Evolutionary conservation across 2,888 invertebrate species (phyloP), one percentile per base, ranked within the genome.

Genomic region (Labia minor): DNA sequence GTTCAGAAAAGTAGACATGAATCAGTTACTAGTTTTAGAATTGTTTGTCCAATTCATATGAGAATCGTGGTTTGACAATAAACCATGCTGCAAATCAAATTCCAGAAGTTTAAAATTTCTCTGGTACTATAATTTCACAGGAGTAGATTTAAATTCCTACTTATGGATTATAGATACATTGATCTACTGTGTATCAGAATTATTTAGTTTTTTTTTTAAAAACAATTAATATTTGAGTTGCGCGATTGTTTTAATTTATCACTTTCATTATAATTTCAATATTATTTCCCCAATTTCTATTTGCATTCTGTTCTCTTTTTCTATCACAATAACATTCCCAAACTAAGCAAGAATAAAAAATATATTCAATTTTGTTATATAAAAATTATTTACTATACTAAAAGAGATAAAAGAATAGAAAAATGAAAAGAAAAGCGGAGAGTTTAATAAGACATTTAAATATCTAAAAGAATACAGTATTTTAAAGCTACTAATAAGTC

Each of bases 291-390:
- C 49, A 49, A 8, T 49, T 49, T 16, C 16, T n/a, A 49, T 49
- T 49, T 49, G 49, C 49, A 49, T 49, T 49, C 49, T 49, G 49
- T 49, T 49, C 49, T 49, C 16, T 49, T 14, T 14, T 49, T 49
- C 49, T 49, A 49, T 49, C 49, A 11, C 49, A 26, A 33, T 33
- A 33, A 49, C 49, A 49, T 49, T 49, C 49, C 49, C n/a, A 49
- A 49, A 49, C 49, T 49, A 49, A 49, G 49, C 49, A 49, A 49
- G 49, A 49, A 49, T 49, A 49, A 49, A 49, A 49, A 14, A 49
- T 10, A n/a, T 49, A n/a, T 49, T 49, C 49, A 49, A 49, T 49
- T 49, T 10, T 8, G 14, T 49, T 49, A 49, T 11, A 16, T 49
- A 49, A 3, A 8, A 49, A 49, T 49, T 3, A 49, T 16, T 49